These are phyloP conservation scores for Conus betulinus DNA, from an alignment of 1,140 invertebrate genomes.

Conservation along the genomic window DNA sequence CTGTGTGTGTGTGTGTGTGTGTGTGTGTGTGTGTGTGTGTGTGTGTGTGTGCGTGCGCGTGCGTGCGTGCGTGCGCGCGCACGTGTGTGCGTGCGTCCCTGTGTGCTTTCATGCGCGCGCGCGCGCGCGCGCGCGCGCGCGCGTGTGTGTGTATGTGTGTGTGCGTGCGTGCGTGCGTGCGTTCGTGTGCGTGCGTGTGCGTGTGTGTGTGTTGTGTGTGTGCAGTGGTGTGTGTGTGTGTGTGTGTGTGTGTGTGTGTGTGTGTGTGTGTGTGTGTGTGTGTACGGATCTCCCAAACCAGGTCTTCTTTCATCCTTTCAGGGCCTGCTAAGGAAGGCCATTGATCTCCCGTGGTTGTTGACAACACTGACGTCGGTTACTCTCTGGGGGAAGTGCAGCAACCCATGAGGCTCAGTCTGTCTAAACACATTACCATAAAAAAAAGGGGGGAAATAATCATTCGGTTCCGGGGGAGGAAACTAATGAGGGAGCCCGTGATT, in stretches of 20 bases:
- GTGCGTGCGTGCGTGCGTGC: constrained; percentile 2
- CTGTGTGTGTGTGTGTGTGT: no score
- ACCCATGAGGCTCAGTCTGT: neutral
- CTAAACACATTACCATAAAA: neutral
- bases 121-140: neutral
- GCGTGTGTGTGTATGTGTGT: constrained; percentile 1
- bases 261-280: no score
- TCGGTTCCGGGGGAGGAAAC: neutral
- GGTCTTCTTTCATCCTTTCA: no score
- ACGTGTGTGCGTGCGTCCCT: neutral
- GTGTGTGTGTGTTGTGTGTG: neutral
- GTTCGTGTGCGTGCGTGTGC: neutral
- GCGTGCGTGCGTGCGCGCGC: neutral
- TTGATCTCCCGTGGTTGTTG: no score
- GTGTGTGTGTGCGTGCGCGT: neutral
- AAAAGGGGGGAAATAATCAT: neutral
- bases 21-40: neutral
- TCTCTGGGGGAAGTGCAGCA: no score
- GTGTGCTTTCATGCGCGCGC: neutral
- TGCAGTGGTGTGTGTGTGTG: no score
- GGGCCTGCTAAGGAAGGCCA: no score
- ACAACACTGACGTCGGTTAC: no score
- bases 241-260: neutral
- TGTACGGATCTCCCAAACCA: no score
- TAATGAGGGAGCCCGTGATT: neutral